phyloP scores from a whole-genome alignment of 1,140 invertebrate genomes.

The Protaetia brevitarsis region DNA sequence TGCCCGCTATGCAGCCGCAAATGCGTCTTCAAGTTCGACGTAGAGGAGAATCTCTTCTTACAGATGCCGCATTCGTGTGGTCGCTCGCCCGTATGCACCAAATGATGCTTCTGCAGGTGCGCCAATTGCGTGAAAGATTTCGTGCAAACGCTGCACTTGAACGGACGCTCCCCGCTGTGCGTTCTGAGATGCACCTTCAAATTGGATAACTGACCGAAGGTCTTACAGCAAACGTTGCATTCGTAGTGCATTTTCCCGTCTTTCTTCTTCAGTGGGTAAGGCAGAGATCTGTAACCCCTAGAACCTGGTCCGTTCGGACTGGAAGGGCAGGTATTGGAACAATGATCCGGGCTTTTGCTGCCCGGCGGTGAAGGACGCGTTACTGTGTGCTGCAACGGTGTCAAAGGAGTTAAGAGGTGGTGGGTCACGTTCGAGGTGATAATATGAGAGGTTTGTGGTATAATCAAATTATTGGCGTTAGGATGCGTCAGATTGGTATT shows the following conservation, averaged over 20 bases:
- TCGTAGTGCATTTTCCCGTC: conserved; percentile 99
- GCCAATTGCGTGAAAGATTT: conserved; percentile 97
- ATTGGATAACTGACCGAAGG: conserved; percentile 98
- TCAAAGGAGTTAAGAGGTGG: conserved; percentile 57
- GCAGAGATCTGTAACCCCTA: conserved; percentile 89
- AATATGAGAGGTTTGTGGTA: conserved; percentile 44
- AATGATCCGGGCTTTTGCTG: conserved; percentile 35
- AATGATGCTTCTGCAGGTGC: conserved; percentile 94
- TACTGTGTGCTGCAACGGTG: conserved; percentile 49
- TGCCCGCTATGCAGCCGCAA: conserved; percentile 93
- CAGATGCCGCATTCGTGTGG: conserved; percentile 98
- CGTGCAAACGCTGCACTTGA: conserved; percentile 93
- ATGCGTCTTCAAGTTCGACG: conserved; percentile 98
- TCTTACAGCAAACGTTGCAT: conserved; percentile 98
- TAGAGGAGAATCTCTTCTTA: conserved; percentile 96
- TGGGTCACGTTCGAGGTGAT: conserved; percentile 52
- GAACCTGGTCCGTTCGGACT: conserved; percentile 69
- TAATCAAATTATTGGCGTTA: conserved; percentile 37
- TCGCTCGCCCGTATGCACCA: conserved; percentile 98
- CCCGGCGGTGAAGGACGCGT: conserved; percentile 37
- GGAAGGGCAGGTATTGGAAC: conserved; percentile 59
- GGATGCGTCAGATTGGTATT: conserved; percentile 34
- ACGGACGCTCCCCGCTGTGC: conserved; percentile 96
- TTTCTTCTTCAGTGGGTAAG: conserved; percentile 96
- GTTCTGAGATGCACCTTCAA: conserved; percentile 97